Evolutionary conservation across 2,888 invertebrate species (phyloP), one percentile per base, ranked within the genome.

Genomic region (Leptopilina myrica): DNA sequence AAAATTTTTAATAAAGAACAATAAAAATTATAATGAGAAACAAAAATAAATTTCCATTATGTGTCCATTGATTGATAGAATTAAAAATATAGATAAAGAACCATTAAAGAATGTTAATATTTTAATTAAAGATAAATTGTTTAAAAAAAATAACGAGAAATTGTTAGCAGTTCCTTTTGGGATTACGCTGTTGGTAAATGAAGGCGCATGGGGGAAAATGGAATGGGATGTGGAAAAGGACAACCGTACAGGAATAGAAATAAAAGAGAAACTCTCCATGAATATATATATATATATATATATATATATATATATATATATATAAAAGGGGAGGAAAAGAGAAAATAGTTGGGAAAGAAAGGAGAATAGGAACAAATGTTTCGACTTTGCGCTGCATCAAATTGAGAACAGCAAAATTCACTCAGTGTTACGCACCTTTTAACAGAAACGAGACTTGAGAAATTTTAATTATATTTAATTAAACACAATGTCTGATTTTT

Each of bases 341-440:
- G 12, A 64, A 78, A 79, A 46, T 20, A 64, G 62, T 46, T 49
- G 49, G 75, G 56, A 56, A 65, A 76, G 76, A 75, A 69, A 43
- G 26, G 20, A 62, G 15, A 9, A 43, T 14, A 76, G 64, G 81
- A 84, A 84, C 80, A 80, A 84, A 85, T 83, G 83, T 83, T 83
- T 79, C 78, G 64, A 66, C 69, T 49, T 5, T 43, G 33, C 64
- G 46, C 62, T 76, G 76, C 53, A 53, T 69, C 12, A 15, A 7
- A 49, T 49, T 11, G 49, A 49, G 49, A 67, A 67, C 67, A 46
- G 15, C n/a, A 26, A 64, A 69, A 43, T 43, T 53, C 15, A 69
- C 49, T 49, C 49, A 20, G 49, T 49, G 46, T 67, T 20, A 20
- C 46, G 46, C 67, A 67, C 20, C 49, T 67, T 43, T 43, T 5